phyloP scores from a whole-genome alignment of 2,113 vertebrate species.

The Eurystomus gularis region DNA sequence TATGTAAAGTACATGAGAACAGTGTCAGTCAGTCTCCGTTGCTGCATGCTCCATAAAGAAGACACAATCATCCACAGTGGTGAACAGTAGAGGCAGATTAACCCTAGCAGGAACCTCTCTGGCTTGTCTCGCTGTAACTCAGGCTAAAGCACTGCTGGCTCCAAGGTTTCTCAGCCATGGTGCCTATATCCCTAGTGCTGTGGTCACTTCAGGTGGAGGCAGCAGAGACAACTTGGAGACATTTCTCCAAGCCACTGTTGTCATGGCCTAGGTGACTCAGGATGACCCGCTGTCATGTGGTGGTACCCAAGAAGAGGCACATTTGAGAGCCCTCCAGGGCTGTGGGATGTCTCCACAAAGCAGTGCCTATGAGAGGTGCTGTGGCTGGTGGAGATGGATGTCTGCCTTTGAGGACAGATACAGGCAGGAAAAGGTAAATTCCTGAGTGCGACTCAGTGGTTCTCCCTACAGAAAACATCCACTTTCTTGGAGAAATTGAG shows the following conservation, averaged over 20 bases:
- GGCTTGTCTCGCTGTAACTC: not conserved
- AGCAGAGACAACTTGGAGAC: not conserved
- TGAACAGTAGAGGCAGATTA: not conserved
- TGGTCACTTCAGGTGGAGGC: not conserved
- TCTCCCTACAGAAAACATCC: not conserved
- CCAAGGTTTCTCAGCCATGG: not conserved
- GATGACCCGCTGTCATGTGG: not conserved
- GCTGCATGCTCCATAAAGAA: not conserved
- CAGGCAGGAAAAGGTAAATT: not conserved
- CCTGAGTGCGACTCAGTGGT: not conserved
- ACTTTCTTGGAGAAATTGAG: not conserved
- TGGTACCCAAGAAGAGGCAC: not conserved
- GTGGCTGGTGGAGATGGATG: not conserved
- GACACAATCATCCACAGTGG: not conserved
- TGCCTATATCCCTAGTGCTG: too few relatives aligned
- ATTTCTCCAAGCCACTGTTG: not conserved
- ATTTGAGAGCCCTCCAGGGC: not conserved
- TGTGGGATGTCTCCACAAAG: accelerated
- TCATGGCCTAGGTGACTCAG: accelerated
- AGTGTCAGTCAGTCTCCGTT: not conserved
- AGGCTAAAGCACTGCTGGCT: not conserved
- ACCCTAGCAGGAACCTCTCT: not conserved
- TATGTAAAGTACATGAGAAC: not conserved
- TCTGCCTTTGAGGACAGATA: not conserved
- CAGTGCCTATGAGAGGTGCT: not conserved